Percentiles rank a stretch among this genome's conserved stretches.
These are phyloP conservation scores for Diorhabda carinulata DNA, from an alignment of 1,140 invertebrate genomes.

Conservation along the genomic window DNA sequence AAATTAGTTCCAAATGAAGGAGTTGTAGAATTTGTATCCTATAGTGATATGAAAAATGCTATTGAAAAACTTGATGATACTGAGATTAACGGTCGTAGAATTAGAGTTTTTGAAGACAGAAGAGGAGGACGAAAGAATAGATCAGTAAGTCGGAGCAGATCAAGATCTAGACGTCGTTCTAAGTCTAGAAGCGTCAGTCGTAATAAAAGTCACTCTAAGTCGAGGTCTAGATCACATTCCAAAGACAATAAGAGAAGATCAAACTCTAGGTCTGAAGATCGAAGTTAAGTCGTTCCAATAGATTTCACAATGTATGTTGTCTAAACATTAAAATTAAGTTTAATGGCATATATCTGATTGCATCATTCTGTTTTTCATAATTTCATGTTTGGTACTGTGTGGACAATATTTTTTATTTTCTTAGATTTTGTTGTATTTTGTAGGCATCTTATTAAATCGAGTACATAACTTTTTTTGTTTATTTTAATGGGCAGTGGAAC, in stretches of 20 bases:
- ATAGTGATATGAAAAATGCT: conserved; percentile 89
- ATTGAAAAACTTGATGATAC: conserved; percentile 84
- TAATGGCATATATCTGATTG: neutral
- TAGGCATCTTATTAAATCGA: neutral
- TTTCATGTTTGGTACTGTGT: neutral
- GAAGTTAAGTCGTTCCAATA: conserved; percentile 4
- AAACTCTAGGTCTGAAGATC: conserved; percentile 14
- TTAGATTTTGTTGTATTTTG: neutral
- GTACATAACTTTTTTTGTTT: no score
- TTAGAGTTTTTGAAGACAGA: conserved; percentile 54
- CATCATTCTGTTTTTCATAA: neutral
- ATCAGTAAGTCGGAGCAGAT: conserved; percentile 65
- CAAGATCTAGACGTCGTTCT: conserved; percentile 60
- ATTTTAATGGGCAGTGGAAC: no score
- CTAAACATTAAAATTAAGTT: neutral
- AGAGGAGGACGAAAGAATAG: conserved; percentile 54
- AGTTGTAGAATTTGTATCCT: conserved; percentile 86
- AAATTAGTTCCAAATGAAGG: conserved; percentile 79
- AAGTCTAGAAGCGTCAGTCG: conserved; percentile 44
- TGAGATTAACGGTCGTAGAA: conserved; percentile 31
- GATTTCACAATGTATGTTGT: conserved; percentile 1
- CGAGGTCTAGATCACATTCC: conserved; percentile 54
- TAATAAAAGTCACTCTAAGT: conserved; percentile 50
- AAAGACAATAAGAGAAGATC: conserved; percentile 50
- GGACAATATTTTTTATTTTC: neutral